These are phyloP conservation scores for Polyommatus icarus DNA, from an alignment of 2,888 invertebrate genomes.

Conservation along the genomic window DNA sequence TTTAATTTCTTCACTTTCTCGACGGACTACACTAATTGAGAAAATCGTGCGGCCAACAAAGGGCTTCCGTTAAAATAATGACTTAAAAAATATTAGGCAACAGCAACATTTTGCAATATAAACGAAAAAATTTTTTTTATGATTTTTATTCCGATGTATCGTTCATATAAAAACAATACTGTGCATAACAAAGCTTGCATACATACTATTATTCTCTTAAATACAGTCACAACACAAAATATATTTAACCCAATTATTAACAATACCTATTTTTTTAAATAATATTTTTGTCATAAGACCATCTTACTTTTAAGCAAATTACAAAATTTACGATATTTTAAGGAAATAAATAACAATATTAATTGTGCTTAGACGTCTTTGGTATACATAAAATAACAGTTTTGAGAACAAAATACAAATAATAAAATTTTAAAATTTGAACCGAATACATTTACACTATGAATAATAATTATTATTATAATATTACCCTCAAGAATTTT, in stretches of 20 bases:
- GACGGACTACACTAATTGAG: no score
- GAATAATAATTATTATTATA: no score
- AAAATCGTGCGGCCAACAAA: no score
- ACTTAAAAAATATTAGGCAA: neutral
- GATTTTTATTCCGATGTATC: conserved; percentile 50
- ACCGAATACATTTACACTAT: neutral
- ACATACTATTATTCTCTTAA: conserved; percentile 35
- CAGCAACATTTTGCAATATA: neutral
- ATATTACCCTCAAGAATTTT: neutral
- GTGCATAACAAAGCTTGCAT: conserved; percentile 53
- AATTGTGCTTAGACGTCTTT: conserved; percentile 1
- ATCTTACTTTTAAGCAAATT: neutral
- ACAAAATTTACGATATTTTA: neutral
- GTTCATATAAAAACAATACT: conserved; percentile 56
- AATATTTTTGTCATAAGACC: neutral
- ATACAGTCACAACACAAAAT: conserved; percentile 38
- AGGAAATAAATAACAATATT: neutral
- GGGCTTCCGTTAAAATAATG: no score
- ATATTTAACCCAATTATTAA: conserved; percentile 29
- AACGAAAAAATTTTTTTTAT: conserved; percentile 34
- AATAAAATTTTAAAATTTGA: neutral
- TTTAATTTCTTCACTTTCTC: no score
- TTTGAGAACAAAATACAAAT: neutral
- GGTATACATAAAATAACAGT: conserved; percentile 19
- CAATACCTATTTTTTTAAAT: neutral